Percentiles rank a stretch among this genome's conserved stretches.
phyloP scores from a whole-genome alignment of 2,797 vertebrate genomes.

The Cynopterus sphinx region DNA sequence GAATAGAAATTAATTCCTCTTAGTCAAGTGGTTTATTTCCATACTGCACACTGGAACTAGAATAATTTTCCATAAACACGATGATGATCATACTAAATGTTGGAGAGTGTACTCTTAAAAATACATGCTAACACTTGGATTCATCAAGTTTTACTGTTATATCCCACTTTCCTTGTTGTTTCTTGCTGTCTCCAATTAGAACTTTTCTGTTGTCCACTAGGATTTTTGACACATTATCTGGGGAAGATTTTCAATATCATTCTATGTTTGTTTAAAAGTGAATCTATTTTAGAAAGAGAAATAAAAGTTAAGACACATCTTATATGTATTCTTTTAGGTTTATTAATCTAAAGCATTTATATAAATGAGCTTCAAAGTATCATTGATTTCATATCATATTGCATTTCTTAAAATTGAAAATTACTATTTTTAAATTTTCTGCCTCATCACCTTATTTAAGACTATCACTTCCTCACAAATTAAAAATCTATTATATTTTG shows the following conservation, averaged over 20 bases:
- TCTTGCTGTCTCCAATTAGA: conserved; percentile 56
- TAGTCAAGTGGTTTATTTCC: neutral
- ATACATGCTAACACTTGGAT: neutral
- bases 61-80: neutral
- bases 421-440: conserved; percentile 59
- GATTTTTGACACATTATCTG: conserved; percentile 61
- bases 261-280: conserved; percentile 69
- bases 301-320: conserved; percentile 57
- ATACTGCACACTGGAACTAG: neutral
- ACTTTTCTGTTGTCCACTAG: conserved; percentile 57
- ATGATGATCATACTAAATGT: neutral
- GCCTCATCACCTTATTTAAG: conserved; percentile 48
- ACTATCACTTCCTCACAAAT: conserved; percentile 54
- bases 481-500: conserved; percentile 37
- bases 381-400: conserved; percentile 64
- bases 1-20: neutral
- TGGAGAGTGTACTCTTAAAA: neutral
- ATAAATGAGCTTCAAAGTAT: conserved; percentile 61
- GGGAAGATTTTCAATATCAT: conserved; percentile 53
- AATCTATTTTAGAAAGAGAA: conserved; percentile 64
- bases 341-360: conserved; percentile 70
- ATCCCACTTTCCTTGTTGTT: neutral
- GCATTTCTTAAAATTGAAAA: conserved; percentile 73
- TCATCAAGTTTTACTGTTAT: neutral
- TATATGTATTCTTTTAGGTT: conserved; percentile 56